A percentile compares a stretch with the other conserved stretches of the same genome.
phyloP scores from a whole-genome alignment of 2,888 invertebrate species.

The Nineta flava region DNA sequence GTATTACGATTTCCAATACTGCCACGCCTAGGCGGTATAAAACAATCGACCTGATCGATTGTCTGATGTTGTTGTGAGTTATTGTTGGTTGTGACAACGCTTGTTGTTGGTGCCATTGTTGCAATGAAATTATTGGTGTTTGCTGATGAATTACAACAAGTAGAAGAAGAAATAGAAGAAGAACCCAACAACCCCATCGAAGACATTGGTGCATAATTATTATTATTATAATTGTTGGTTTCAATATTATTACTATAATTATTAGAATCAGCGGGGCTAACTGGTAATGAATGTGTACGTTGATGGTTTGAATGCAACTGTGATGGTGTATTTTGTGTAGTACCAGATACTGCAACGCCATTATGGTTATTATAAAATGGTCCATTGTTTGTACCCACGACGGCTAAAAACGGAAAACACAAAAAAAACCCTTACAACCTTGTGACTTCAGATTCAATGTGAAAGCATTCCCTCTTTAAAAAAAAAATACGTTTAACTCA shows the following conservation, averaged over 20 bases:
- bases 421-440: background rate
- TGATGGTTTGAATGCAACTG: slow-evolving; percentile 35
- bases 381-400: background rate
- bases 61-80: background rate
- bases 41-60: slow-evolving; percentile 1
- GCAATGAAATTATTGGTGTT: background rate
- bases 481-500: background rate
- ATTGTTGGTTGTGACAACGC: background rate
- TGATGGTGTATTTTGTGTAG: background rate
- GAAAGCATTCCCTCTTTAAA: background rate
- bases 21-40: slow-evolving; percentile 5
- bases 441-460: background rate
- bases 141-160: background rate
- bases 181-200: background rate
- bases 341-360: background rate
- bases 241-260: slow-evolving; percentile 1
- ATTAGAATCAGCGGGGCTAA: slow-evolving; percentile 18
- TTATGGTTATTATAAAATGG: too few species aligned
- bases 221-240: slow-evolving; percentile 1
- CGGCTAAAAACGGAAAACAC: slow-evolving; percentile 4
- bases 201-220: slow-evolving; percentile 14
- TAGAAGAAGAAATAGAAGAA: background rate
- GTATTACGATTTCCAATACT: slow-evolving; percentile 6
- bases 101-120: background rate
- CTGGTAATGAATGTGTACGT: slow-evolving; percentile 52